A percentile compares a stretch with the other conserved stretches of the same genome.
phyloP scores from a whole-genome alignment of 1,140 invertebrate species.

The Drosophila tsacasi region DNA sequence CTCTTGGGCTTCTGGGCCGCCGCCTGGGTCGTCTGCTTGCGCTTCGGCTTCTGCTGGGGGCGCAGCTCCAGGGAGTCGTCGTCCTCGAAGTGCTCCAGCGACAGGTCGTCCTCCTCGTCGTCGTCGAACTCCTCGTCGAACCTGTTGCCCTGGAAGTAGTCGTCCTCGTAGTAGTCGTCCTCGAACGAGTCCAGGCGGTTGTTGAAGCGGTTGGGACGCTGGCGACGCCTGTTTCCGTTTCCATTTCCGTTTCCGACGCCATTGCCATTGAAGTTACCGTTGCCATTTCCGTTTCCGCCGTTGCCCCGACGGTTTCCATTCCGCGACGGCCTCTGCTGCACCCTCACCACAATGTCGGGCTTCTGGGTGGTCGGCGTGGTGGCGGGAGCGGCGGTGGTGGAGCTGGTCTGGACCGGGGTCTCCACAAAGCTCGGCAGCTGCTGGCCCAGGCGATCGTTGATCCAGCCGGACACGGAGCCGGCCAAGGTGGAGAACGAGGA shows the following conservation, averaged over 20 bases:
- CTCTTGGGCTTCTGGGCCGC: constrained; percentile 16
- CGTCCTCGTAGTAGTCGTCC: constrained; percentile 66
- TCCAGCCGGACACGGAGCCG: constrained; percentile 79
- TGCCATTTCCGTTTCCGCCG: constrained; percentile 2
- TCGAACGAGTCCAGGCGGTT: constrained; percentile 70
- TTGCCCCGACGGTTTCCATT: constrained; percentile 36
- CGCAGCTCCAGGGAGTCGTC: constrained; percentile 50
- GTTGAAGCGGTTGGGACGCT: constrained; percentile 65
- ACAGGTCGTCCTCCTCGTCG: constrained; percentile 37
- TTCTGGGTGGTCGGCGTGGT: constrained; percentile 55
- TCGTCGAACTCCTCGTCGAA: constrained; percentile 72
- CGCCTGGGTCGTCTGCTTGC: constrained; percentile 21
- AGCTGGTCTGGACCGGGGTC: constrained; percentile 56
- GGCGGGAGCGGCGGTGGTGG: constrained; percentile 28
- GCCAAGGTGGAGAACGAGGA: constrained; percentile 73
- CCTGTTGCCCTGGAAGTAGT: constrained; percentile 64
- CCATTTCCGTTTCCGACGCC: constrained; percentile 33
- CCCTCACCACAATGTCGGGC: constrained; percentile 74
- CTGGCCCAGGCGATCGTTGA: constrained; percentile 76
- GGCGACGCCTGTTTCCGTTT: constrained; percentile 23
- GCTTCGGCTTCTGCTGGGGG: constrained; percentile 46
- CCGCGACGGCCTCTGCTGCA: constrained; percentile 67
- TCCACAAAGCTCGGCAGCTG: constrained; percentile 69
- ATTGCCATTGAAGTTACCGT: constrained; percentile 8
- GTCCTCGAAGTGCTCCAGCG: constrained; percentile 42